These are phyloP conservation scores for Tetragnatha versicolor DNA, from an alignment of 1,140 invertebrate genomes.

Conservation along the genomic window DNA sequence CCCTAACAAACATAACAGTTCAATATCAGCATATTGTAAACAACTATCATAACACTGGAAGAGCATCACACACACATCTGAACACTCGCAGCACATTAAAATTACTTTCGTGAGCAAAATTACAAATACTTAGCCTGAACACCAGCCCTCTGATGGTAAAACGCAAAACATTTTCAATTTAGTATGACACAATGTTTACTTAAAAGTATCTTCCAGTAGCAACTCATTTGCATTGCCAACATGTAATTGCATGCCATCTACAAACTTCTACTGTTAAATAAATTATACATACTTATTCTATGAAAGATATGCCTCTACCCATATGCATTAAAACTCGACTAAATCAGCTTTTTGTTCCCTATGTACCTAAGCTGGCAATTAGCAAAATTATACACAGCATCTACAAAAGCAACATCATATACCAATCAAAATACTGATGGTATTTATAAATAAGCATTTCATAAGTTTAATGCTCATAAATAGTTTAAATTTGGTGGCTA, in stretches of 20 bases:
- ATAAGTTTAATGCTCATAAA: no score
- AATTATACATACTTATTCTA: background rate
- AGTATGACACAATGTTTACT: conserved; percentile 5
- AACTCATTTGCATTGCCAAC: background rate
- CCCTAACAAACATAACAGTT: conserved; percentile 52
- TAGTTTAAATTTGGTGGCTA: no score
- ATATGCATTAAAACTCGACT: background rate
- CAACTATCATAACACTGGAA: conserved; percentile 48
- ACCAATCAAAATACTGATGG: no score
- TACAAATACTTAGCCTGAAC: background rate
- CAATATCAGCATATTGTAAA: conserved; percentile 50
- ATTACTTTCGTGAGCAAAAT: no score
- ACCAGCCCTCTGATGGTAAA: background rate
- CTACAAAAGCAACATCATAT: no score
- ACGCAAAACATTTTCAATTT: background rate
- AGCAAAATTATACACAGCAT: background rate
- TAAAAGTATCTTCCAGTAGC: background rate
- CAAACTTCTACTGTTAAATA: background rate
- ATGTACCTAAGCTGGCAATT: background rate
- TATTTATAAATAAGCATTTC: no score
- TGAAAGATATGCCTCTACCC: background rate
- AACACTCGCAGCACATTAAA: background rate
- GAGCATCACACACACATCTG: conserved; percentile 32
- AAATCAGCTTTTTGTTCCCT: background rate
- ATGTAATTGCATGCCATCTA: no score